Conservation (phyloP, 1,140 invertebrate species). For the Colletes gigas region DNA sequence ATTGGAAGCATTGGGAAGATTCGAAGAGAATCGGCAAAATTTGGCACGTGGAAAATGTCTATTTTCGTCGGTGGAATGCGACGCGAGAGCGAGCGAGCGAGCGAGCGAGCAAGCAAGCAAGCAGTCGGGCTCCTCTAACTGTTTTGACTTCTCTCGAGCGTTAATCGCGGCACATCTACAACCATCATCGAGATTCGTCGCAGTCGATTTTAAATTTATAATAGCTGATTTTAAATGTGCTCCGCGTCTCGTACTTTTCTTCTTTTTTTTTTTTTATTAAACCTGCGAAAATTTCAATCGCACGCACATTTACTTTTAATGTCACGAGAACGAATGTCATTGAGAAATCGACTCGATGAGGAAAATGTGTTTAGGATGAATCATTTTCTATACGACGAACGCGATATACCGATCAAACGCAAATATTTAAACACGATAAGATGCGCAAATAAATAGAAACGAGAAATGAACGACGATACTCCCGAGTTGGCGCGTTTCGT, state of each 20-base stretch:
- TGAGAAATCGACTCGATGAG: background rate
- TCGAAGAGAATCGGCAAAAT: conserved; percentile 37
- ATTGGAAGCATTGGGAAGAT: conserved; percentile 6
- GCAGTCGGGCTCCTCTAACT: conserved; percentile 20
- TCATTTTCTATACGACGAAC: background rate
- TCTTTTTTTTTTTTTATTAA: background rate
- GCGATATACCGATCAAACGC: background rate
- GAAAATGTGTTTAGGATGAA: background rate
- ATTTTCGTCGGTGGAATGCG: conserved; percentile 59
- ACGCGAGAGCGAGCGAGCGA: conserved; percentile 27
- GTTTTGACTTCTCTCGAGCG: conserved; percentile 14
- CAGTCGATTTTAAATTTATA: background rate
- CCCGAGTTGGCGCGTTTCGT: background rate
- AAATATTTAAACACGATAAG: conserved; percentile 4
- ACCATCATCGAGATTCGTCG: background rate
- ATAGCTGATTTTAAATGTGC: background rate
- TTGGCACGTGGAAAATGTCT: conserved; percentile 63
- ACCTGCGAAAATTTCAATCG: too few species aligned
- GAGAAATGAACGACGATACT: background rate
- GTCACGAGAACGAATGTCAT: background rate
- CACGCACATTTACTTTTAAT: too few species aligned
- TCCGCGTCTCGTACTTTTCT: too few species aligned
- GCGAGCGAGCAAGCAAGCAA: too few species aligned
- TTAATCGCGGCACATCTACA: conserved; percentile 1
- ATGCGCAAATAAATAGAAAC: background rate